Evolutionary conservation across 1,140 invertebrate genomes (phyloP), one percentile per base, ranked within the genome.

Genomic region (Phymastichus coffea): DNA sequence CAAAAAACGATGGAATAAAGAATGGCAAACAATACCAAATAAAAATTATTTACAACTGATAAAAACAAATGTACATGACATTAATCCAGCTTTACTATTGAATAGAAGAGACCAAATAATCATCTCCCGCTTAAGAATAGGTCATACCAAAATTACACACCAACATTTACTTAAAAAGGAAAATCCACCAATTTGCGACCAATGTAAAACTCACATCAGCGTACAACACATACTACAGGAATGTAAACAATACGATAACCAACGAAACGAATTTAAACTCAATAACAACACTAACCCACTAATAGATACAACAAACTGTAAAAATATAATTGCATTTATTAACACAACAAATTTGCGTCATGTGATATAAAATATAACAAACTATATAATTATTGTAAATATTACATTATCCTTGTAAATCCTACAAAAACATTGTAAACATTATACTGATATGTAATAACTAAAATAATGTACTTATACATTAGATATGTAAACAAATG

Each of bases 71-170:
- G 23, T 49, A 22, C 20, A 40, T 10, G 41, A 8, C 22, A 57
- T 38, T 8, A 57, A 48, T 28, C 23, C 22, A 43, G 35, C 43
- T n/a, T 1, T 49, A 12, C 14, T 37, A 35, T 26, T 49, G 4
- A 12, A 62, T 26, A 57, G 48, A 38, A 51, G 23, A 40, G 40
- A 52, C 14, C 41, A 55, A 37, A 25, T 52, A 1, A n/a, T 46
- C 20, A 4, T 55, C 15, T 28, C 46, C 23, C 51, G 48, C 22
- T 30, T 59, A 14, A 51, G 40, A 59, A 30, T 41, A 2, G 47
- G 38, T 1, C 57, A 61, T 37, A 56, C 53, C 4, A 41, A 38
- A 30, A 9, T 61, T 7, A 48, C 59, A 3, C 59, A 61, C 17
- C 10, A 47, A 8, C 43, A 61, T 30, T 15, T 61, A 23, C 8